A percentile compares a stretch with the other conserved stretches of the same genome.
These are phyloP conservation scores for Catharus ustulatus DNA, from an alignment of 2,797 vertebrate species.

Conservation along the genomic window DNA sequence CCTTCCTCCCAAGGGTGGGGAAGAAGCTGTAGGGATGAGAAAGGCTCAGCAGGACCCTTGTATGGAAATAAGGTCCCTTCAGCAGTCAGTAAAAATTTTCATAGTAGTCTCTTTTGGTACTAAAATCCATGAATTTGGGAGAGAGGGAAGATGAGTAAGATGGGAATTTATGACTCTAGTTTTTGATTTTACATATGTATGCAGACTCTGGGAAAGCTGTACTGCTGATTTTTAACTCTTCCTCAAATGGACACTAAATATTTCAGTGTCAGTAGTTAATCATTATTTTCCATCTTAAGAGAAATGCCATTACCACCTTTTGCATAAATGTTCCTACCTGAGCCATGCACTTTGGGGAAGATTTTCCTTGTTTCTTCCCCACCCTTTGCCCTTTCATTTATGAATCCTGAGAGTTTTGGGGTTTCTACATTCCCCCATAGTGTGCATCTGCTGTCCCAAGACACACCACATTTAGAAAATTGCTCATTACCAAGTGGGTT, in stretches of 20 bases:
- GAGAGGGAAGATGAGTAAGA: background rate
- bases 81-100: background rate
- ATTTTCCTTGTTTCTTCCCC: background rate
- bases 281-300: constrained; percentile 23
- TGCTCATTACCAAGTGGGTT: background rate
- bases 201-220: background rate
- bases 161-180: background rate
- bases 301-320: background rate
- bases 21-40: background rate
- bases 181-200: constrained; percentile 61
- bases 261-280: constrained; percentile 1
- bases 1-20: background rate
- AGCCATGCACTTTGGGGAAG: background rate
- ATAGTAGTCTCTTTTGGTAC: background rate
- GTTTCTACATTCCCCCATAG: constrained; percentile 23
- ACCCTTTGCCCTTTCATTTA: background rate
- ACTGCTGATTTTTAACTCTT: background rate
- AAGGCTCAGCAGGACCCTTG: background rate
- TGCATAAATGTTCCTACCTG: background rate
- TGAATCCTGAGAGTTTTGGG: background rate
- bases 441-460: constrained; percentile 17
- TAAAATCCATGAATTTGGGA: constrained; percentile 9
- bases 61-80: background rate
- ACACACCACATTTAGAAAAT: background rate
- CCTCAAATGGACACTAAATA: constrained; percentile 37